Evolutionary conservation across 2,888 invertebrate genomes (phyloP), one percentile per base, ranked within the genome.

Genomic region (Synanthedon formicaeformis): DNA sequence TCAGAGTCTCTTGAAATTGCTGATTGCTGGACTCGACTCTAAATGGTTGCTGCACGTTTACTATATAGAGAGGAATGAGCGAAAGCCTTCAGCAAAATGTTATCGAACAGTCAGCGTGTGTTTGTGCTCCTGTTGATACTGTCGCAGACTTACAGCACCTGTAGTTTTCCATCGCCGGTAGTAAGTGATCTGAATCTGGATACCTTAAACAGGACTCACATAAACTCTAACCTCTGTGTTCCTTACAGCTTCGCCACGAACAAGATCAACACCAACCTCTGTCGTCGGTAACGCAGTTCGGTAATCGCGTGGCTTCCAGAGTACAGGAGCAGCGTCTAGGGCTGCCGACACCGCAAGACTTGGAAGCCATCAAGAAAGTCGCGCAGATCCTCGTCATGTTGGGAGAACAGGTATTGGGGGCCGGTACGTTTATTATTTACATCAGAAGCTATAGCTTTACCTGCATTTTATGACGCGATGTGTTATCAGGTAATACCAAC

Each of bases 301-400:
- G 63, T 11, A 61, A 71, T 3, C 68, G 64, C 0, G 60, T 77
- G 55, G 64, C 60, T 2, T 52, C 68, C 8, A 51, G 48, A 51
- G 51, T 50, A 48, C 73, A 58, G 54, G 57, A 65, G 12, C 65
- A 65, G 8, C 66, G 65, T 2, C 58, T 71, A 16, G 48, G 18
- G 27, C 58, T 81, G 23, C 78, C 81, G n/a, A 57, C 73, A 2
- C 58, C 69, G 0, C 80, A 77, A 56, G 82, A 83, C 52, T 55
- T 84, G 41, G 81, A 81, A 34, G 75, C 78, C 51, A 78, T 85
- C 61, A 76, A 71, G 67, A 81, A 79, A 57, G 80, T 84, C 27
- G 83, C 84, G 41, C 80, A 83, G 63, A 78, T 84, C 49, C 78
- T 84, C 54, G 63, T 77, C 61, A 78, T 71, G 69, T 63, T 85